Evolutionary conservation across 2,797 vertebrate genomes (phyloP).

Genomic region (Sebastes goodei): DNA sequence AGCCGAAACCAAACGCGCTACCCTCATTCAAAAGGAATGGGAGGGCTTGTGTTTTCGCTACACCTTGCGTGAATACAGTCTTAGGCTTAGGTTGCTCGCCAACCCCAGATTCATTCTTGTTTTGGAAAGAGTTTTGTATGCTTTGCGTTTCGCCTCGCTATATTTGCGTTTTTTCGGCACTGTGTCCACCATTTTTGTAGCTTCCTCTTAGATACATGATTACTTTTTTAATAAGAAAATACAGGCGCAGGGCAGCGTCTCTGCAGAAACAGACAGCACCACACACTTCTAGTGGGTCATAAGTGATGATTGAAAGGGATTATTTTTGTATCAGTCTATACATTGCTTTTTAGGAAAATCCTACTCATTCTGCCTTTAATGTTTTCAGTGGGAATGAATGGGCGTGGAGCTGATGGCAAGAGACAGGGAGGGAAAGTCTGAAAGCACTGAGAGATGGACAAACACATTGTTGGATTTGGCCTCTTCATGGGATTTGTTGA

Average conservation of each 20-base stretch:
- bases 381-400: not conserved
- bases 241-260: not conserved
- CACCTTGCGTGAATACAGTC: too few relatives aligned
- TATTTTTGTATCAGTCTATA: not conserved
- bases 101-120: too few relatives aligned
- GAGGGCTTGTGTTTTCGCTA: too few relatives aligned
- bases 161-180: too few relatives aligned
- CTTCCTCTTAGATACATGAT: not conserved
- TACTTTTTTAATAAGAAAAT: not conserved
- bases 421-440: not conserved
- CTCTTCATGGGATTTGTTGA: not conserved
- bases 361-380: not conserved
- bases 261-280: too few relatives aligned
- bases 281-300: not conserved
- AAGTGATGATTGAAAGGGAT: not conserved
- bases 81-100: too few relatives aligned
- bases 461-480: not conserved
- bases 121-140: too few relatives aligned
- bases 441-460: not conserved
- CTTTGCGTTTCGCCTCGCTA: too few relatives aligned
- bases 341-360: too few relatives aligned
- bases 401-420: accelerated
- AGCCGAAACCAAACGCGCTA: too few relatives aligned
- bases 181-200: not conserved
- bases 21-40: too few relatives aligned